Evolutionary conservation across 2,888 invertebrate genomes (phyloP).

Genomic region (Amphipoea oculea): DNA sequence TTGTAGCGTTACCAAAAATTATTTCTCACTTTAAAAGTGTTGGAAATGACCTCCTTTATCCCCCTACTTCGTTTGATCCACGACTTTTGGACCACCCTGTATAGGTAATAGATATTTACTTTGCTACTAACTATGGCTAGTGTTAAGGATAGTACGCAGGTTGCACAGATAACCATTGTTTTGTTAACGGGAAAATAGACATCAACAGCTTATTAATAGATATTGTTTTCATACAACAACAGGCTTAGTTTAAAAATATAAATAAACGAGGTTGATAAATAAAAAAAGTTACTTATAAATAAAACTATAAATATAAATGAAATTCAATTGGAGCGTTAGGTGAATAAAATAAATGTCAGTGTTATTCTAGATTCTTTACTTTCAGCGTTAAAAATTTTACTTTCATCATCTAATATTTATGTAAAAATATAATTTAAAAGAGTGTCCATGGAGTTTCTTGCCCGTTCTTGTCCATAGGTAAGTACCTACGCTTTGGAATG

Average conservation of each 20-base stretch:
- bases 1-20: too few species aligned
- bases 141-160: not conserved
- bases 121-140: not conserved
- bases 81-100: too few species aligned
- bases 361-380: conserved; percentile 18
- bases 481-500: too few species aligned
- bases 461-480: too few species aligned
- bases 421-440: too few species aligned
- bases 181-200: not conserved
- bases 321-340: conserved; percentile 33
- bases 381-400: not conserved
- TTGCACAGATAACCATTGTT: not conserved
- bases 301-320: conserved; percentile 31
- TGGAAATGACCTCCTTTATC: too few species aligned
- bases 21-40: too few species aligned
- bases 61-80: too few species aligned
- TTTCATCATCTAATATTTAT: too few species aligned
- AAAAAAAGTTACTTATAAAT: conserved; percentile 23
- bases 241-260: conserved; percentile 9
- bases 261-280: conserved; percentile 25
- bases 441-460: too few species aligned
- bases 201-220: conserved; percentile 7
- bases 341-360: conserved; percentile 35
- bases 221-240: conserved; percentile 1
- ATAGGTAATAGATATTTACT: not conserved